Conservation (phyloP, 2,888 invertebrate genomes). For the Tachystola acroxantha region DNA sequence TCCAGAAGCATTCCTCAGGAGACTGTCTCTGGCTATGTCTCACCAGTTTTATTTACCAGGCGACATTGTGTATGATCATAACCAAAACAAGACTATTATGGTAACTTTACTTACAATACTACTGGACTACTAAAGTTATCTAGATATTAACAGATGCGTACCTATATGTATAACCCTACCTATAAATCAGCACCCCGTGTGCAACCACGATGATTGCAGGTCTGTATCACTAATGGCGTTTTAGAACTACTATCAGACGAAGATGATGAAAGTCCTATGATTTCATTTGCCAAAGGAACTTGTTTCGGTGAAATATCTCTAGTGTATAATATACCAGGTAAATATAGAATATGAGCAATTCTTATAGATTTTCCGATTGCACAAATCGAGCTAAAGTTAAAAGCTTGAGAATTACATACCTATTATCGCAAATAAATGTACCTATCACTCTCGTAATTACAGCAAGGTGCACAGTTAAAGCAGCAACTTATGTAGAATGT, state of each 20-base stretch:
- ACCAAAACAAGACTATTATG: slow-evolving; percentile 73
- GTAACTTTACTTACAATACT: slow-evolving; percentile 33
- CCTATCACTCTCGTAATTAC: slow-evolving; percentile 12
- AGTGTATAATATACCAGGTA: slow-evolving; percentile 68
- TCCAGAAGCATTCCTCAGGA: slow-evolving; percentile 71
- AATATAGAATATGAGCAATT: no score
- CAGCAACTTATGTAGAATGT: slow-evolving; percentile 72
- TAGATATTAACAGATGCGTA: no score
- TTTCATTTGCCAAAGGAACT: slow-evolving; percentile 70
- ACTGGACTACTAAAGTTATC: not conserved
- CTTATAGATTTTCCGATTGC: not conserved
- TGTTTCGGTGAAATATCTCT: slow-evolving; percentile 74
- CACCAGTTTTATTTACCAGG: slow-evolving; percentile 74
- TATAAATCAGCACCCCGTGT: not conserved
- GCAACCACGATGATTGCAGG: no score
- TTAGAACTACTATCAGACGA: slow-evolving; percentile 71
- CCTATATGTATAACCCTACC: no score
- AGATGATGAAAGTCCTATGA: slow-evolving; percentile 74
- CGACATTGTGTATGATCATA: slow-evolving; percentile 69
- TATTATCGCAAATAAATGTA: no score
- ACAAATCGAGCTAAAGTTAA: not conserved
- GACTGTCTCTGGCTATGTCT: slow-evolving; percentile 68
- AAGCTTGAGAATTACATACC: no score
- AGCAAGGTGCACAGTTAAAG: slow-evolving; percentile 73
- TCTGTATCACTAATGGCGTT: slow-evolving; percentile 69